These are phyloP conservation scores for Aricia artaxerxes DNA, from an alignment of 2,888 invertebrate genomes.

Conservation along the genomic window DNA sequence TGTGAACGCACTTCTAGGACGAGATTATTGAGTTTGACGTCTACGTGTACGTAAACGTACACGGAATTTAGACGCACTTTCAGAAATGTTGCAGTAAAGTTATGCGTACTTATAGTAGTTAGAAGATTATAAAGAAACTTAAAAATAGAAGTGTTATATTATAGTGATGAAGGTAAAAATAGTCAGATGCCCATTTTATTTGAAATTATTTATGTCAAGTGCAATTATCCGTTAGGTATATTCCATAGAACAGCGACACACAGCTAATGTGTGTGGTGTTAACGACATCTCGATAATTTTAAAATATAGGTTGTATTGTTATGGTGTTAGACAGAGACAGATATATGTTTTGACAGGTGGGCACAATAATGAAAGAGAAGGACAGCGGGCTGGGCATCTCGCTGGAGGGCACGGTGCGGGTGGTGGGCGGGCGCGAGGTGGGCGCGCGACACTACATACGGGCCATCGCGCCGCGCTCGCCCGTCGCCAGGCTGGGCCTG, in stretches of 20 bases:
- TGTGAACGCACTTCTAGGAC: too few relatives aligned
- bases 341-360: slow-evolving; percentile 81
- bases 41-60: not conserved
- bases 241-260: too few relatives aligned
- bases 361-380: slow-evolving; percentile 89
- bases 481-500: slow-evolving; percentile 88
- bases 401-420: slow-evolving; percentile 95
- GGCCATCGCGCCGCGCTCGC: slow-evolving; percentile 92
- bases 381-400: slow-evolving; percentile 94
- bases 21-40: not conserved
- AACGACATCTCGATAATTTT: too few relatives aligned
- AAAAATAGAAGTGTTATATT: too few relatives aligned
- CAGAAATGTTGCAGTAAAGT: not conserved
- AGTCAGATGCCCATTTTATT: too few relatives aligned
- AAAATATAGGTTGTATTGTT: not conserved
- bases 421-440: slow-evolving; percentile 90
- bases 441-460: slow-evolving; percentile 96
- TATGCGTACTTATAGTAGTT: too few relatives aligned
- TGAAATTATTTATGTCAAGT: too few relatives aligned
- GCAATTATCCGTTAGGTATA: too few relatives aligned
- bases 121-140: too few relatives aligned
- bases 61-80: not conserved
- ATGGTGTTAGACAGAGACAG: not conserved
- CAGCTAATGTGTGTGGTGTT: too few relatives aligned
- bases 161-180: too few relatives aligned